Conservation (phyloP, 2,113 vertebrate species). For the Herpetotheres cachinnans region DNA sequence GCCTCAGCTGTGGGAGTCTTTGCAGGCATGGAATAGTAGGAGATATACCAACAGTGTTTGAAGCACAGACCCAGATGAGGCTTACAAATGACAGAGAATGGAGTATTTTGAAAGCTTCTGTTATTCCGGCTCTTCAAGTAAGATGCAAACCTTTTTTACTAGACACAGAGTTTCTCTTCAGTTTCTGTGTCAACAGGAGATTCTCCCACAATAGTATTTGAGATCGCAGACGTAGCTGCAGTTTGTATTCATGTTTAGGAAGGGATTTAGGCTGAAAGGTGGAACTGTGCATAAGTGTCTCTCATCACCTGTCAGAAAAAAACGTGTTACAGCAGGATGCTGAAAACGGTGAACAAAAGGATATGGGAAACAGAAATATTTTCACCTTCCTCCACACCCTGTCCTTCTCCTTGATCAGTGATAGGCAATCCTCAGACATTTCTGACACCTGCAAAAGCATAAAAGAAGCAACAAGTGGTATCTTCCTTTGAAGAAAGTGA, state of each 20-base stretch:
- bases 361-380: not conserved
- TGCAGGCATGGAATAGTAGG: not conserved
- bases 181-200: not conserved
- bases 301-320: not conserved
- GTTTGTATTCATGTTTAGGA: not conserved
- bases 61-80: not conserved
- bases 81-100: not conserved
- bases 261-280: not conserved
- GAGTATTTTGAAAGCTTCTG: not conserved
- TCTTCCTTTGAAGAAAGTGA: not conserved
- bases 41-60: not conserved
- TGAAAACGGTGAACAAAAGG: not conserved
- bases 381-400: not conserved
- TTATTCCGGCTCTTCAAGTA: not conserved
- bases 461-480: not conserved
- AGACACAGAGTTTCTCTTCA: not conserved
- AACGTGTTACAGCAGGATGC: not conserved
- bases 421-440: not conserved
- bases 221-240: slow-evolving; percentile 3
- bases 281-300: not conserved
- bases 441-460: not conserved
- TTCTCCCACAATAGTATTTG: not conserved
- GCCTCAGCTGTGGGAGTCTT: not conserved
- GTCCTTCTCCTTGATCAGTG: not conserved
- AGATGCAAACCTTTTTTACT: not conserved